Base-by-base conservation (phyloP, 2,888 invertebrate genomes). In the Chaitophorus viminalis region DNA sequence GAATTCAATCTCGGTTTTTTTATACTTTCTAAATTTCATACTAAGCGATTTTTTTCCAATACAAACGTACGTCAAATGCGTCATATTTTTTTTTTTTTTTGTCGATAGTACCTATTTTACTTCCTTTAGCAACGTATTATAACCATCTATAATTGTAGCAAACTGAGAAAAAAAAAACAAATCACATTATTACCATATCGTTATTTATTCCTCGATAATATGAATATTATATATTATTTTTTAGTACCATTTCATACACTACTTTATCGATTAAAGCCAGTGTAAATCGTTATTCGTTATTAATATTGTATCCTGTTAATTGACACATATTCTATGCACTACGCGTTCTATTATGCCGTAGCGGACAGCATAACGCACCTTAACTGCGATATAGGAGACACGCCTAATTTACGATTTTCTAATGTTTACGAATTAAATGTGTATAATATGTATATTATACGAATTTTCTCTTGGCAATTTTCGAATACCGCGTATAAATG, bases 1-100 rank as follows among this genome's bases (percentile, higher is more conserved):
- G 29, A 29, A 82, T 72, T 70, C n/a, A 52, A 72, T 72, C 70
- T 83, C 6, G 54, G 29, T 11, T 2, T 1, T 54, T 33, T 82
- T 72, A 25, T n/a, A 65, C 78, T 79, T 79, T 36, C 65, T 79
- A 79, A 79, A 79, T 79, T 79, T 60, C 60, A 76, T 52, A 5
- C 68, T 9, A n/a, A 68, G n/a, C 65, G 25, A 60, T 60, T 60
- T 60, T 60, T 60, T 60, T 39, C 39, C 39, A 5, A 8, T 39
- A 39, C 39, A 39, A 39, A 5, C 6, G 2, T 21, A 54, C 54
- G 54, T 17, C 3, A 21, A 21, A 60, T 60, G 4, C 21, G 60
- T 60, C 60, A 25, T 60, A 25, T 60, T 60, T 60, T 60, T 60
- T 60, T 9, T 18, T 52, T 9, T 25, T 18, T 60, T 60, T 1